Conservation (phyloP, 2,888 invertebrate species). For the Rhogogaster chlorosoma region DNA sequence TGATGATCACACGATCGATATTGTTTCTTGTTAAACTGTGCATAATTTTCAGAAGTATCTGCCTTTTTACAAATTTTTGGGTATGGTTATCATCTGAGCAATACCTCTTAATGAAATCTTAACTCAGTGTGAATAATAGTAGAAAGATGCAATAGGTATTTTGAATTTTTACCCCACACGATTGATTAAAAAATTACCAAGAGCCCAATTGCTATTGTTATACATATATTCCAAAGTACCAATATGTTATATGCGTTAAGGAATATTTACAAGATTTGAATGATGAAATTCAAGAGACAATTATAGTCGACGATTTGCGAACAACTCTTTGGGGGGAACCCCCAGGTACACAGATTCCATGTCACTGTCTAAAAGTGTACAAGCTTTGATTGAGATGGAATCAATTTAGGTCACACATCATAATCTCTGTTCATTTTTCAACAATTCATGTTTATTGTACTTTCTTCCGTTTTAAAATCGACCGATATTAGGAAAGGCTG, state of each 20-base stretch:
- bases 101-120: not conserved
- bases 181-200: slow-evolving; percentile 4
- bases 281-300: not conserved
- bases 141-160: not conserved
- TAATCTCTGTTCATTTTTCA: not conserved
- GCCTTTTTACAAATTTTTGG: not conserved
- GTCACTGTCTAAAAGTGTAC: not conserved
- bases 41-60: not conserved
- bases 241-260: not conserved
- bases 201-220: slow-evolving; percentile 1
- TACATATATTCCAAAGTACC: not conserved
- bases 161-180: not conserved
- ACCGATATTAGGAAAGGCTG: slow-evolving; percentile 75
- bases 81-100: not conserved
- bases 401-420: not conserved
- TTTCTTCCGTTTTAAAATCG: slow-evolving; percentile 67
- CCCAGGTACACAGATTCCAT: not conserved
- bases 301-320: not conserved
- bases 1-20: not conserved
- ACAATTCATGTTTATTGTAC: not conserved
- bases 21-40: not conserved
- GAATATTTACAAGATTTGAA: slow-evolving; percentile 7
- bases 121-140: not conserved
- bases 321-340: not conserved
- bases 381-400: not conserved